Conservation (phyloP, 2,113 vertebrate genomes). For the Scolopax mira region DNA sequence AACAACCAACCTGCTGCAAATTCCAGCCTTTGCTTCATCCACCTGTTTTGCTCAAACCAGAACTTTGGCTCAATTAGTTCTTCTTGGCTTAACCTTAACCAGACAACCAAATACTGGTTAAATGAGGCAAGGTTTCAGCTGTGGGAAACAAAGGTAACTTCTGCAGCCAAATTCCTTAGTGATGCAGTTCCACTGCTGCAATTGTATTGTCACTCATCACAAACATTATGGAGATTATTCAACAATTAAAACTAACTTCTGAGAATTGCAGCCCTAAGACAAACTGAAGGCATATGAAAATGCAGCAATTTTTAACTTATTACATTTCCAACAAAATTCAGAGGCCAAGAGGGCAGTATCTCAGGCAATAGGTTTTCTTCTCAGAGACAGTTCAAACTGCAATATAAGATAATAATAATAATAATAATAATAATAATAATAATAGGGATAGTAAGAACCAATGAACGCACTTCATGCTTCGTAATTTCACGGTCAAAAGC, state of each 20-base stretch:
- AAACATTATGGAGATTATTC: neutral
- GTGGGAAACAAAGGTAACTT: neutral
- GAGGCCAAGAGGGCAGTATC: neutral
- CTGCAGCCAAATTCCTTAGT: slow-evolving; percentile 33
- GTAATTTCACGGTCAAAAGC: neutral
- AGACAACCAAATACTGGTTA: neutral
- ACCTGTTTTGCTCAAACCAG: neutral
- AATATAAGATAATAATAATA: neutral
- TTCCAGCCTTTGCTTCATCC: neutral
- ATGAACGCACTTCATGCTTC: neutral
- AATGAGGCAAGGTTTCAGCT: neutral
- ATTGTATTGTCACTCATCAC: slow-evolving; percentile 33
- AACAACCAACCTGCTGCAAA: accelerated
- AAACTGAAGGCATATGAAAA: neutral
- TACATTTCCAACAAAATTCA: neutral
- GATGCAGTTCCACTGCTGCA: neutral
- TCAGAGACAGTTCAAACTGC: neutral
- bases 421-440: too few relatives aligned
- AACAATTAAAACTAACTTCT: slow-evolving; percentile 1
- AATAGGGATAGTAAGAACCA: accelerated
- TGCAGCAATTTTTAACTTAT: neutral
- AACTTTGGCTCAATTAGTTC: neutral
- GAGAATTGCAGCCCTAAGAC: neutral
- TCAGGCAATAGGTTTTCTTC: neutral
- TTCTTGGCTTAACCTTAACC: neutral